Conservation (phyloP, 2,888 invertebrate species). For the Sylvicola fuscatus region DNA sequence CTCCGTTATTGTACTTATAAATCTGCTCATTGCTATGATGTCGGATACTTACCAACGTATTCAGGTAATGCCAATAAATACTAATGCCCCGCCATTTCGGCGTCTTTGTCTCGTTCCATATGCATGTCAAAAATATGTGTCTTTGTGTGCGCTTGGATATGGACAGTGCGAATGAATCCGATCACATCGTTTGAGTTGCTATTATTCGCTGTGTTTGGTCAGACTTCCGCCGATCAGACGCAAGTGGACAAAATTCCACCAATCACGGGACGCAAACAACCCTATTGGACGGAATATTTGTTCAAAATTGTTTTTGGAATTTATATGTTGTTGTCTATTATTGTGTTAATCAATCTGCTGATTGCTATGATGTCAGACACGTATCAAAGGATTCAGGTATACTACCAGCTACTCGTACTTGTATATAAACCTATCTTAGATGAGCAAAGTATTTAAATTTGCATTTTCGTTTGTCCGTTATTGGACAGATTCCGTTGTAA, state of each 20-base stretch:
- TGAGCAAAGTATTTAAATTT: too few species aligned
- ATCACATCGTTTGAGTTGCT: slow-evolving; percentile 89
- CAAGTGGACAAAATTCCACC: slow-evolving; percentile 40
- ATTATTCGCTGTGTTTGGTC: slow-evolving; percentile 97
- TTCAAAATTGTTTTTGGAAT: slow-evolving; percentile 79
- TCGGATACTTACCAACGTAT: slow-evolving; percentile 99
- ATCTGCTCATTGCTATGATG: slow-evolving; percentile 99
- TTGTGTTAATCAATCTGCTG: slow-evolving; percentile 96
- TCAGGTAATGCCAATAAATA: slow-evolving; percentile 54
- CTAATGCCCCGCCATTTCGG: slow-evolving; percentile 10
- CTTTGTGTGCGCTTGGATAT: slow-evolving; percentile 6
- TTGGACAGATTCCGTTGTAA: too few species aligned
- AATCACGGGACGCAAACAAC: slow-evolving; percentile 34
- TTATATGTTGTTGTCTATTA: slow-evolving; percentile 97
- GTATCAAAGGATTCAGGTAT: slow-evolving; percentile 94
- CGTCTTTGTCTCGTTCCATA: slow-evolving; percentile 9
- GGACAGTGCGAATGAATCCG: slow-evolving; percentile 78
- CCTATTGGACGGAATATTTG: slow-evolving; percentile 64
- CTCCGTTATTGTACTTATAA: slow-evolving; percentile 93
- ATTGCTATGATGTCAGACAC: slow-evolving; percentile 99
- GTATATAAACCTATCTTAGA: too few species aligned
- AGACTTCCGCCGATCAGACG: slow-evolving; percentile 66
- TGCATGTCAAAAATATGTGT: background rate
- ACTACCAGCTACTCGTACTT: too few species aligned
- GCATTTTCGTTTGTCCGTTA: too few species aligned